Conservation (phyloP, 2,797 vertebrate genomes). For the Eurystomus glaucurus region DNA sequence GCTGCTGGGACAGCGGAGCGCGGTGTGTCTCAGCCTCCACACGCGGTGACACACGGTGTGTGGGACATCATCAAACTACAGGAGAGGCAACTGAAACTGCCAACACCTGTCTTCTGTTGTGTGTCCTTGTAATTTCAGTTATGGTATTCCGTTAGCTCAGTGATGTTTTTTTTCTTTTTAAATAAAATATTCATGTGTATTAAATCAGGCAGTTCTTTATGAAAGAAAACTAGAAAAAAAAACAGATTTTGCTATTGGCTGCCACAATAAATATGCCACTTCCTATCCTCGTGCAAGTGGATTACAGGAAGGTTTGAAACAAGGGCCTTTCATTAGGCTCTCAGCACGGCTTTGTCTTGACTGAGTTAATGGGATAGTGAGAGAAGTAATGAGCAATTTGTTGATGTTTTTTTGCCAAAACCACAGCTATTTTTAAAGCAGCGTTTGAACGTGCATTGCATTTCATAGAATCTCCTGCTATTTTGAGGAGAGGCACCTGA, state of each 20-base stretch:
- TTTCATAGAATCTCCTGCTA: conserved; percentile 8
- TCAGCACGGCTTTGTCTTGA: not conserved
- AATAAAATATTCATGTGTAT: not conserved
- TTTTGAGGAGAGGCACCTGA: conserved; percentile 3
- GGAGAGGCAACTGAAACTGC: conserved; percentile 16
- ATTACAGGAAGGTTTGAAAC: not conserved
- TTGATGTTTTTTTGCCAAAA: conserved; percentile 36
- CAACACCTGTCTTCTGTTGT: conserved; percentile 61
- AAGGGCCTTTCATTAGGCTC: not conserved
- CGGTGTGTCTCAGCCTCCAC: not conserved
- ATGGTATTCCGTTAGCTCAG: not conserved
- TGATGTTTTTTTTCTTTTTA: not conserved
- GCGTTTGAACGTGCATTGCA: not conserved
- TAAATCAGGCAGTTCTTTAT: conserved; percentile 8
- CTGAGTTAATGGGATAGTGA: conserved; percentile 8
- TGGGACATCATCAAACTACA: conserved; percentile 54
- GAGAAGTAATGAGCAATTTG: conserved; percentile 8
- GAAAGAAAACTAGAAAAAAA: conserved; percentile 14
- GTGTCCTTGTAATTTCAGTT: not conserved
- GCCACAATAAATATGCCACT: not conserved
- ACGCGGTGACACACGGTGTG: not conserved
- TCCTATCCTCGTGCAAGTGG: not conserved
- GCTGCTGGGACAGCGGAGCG: conserved; percentile 5
- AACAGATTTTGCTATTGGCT: not conserved
- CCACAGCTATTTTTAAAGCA: conserved; percentile 37